phyloP scores from a whole-genome alignment of 2,113 vertebrate genomes.

The Desmodus rotundus region DNA sequence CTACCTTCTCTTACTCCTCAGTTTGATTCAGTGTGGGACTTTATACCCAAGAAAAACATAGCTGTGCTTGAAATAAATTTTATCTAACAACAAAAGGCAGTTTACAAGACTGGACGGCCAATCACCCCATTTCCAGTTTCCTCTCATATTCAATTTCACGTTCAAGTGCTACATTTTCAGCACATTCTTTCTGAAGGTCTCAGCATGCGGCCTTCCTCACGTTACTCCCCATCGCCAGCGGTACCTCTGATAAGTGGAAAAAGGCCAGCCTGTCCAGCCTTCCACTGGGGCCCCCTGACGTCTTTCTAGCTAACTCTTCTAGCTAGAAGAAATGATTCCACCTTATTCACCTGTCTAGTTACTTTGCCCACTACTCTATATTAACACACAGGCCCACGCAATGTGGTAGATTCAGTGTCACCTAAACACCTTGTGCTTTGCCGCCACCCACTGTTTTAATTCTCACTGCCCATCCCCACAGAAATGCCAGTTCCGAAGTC shows the following conservation, averaged over 20 bases:
- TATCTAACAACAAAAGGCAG: conserved; percentile 31
- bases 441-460: not conserved
- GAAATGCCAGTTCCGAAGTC: not conserved
- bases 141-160: conserved; percentile 4
- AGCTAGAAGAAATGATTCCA: not conserved
- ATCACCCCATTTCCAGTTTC: not conserved
- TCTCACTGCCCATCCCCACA: not conserved
- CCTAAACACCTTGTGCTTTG: not conserved
- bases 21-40: not conserved
- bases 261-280: not conserved
- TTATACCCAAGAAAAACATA: not conserved
- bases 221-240: not conserved
- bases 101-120: not conserved
- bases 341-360: not conserved
- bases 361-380: not conserved
- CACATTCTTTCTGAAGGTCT: not conserved
- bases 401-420: not conserved
- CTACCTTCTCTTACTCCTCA: not conserved
- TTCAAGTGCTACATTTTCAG: not conserved
- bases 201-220: not conserved
- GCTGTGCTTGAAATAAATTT: not conserved
- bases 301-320: not conserved
- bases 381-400: not conserved
- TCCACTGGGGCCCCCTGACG: not conserved
- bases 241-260: not conserved